Conservation (phyloP, 37 sponge, comb jelly and placozoan genomes). For the Mnemiopsis leidyi region DNA sequence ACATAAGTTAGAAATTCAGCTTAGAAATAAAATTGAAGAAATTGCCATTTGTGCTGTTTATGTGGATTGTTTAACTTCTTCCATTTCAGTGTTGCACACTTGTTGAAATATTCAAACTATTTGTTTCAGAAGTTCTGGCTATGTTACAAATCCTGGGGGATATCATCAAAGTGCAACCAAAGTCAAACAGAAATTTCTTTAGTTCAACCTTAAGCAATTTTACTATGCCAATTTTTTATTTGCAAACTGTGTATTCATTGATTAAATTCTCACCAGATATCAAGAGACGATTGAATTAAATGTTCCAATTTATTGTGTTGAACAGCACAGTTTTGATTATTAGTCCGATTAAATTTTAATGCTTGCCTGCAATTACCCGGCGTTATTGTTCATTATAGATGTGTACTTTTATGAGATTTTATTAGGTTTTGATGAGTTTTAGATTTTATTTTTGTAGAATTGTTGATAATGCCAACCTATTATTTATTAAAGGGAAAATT, state of each 20-base stretch:
- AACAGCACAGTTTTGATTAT: too few relatives aligned
- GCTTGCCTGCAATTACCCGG: neutral
- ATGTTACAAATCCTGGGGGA: neutral
- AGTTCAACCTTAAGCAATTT: neutral
- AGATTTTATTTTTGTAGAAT: neutral
- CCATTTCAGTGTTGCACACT: too few relatives aligned
- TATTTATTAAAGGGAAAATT: neutral
- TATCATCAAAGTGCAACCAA: conserved; percentile 20
- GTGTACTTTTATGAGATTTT: neutral
- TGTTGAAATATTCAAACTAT: too few relatives aligned
- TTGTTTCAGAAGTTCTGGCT: conserved; percentile 20
- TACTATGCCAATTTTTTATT: neutral
- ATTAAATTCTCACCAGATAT: too few relatives aligned
- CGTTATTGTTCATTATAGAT: neutral
- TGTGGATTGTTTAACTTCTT: too few relatives aligned
- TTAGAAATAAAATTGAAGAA: too few relatives aligned
- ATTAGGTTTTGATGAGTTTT: neutral
- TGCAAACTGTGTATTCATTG: neutral
- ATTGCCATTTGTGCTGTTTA: too few relatives aligned
- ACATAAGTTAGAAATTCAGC: too few relatives aligned
- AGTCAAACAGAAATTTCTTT: neutral
- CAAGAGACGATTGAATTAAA: too few relatives aligned
- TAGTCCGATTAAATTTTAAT: too few relatives aligned
- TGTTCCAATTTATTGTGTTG: too few relatives aligned
- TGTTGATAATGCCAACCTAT: neutral